Percentiles rank a stretch among this genome's conserved stretches.
These are phyloP conservation scores for Chitala chitala DNA, from an alignment of 2,113 vertebrate genomes.

Conservation along the genomic window DNA sequence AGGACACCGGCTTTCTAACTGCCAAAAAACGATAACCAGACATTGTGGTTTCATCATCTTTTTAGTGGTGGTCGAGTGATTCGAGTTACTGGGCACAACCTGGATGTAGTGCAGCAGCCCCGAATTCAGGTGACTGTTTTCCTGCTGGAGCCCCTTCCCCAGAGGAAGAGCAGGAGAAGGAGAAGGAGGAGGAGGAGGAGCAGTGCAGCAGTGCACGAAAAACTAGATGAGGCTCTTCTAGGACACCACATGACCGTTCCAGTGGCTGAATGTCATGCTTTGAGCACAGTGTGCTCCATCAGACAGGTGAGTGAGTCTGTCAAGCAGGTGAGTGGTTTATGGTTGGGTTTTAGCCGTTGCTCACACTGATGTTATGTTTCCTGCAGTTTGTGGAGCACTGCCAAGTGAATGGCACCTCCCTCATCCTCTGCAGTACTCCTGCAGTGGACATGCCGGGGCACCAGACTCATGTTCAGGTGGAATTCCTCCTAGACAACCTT, in stretches of 20 bases:
- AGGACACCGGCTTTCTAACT: no score
- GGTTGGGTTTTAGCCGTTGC: no score
- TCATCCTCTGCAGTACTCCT: slow-evolving; percentile 81
- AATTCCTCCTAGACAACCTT: slow-evolving; percentile 88
- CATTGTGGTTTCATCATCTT: neutral
- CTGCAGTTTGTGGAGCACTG: slow-evolving; percentile 78
- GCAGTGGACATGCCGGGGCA: slow-evolving; percentile 63
- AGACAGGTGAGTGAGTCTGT: slow-evolving; percentile 65
- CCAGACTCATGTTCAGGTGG: slow-evolving; percentile 63
- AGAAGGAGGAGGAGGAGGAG: slow-evolving; percentile 34
- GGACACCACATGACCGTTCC: slow-evolving; percentile 58
- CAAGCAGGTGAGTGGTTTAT: no score
- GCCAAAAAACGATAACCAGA: no score
- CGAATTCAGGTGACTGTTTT: slow-evolving; percentile 76
- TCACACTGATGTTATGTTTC: no score
- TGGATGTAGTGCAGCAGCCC: slow-evolving; percentile 89
- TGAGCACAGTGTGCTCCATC: slow-evolving; percentile 56
- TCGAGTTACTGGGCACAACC: slow-evolving; percentile 73
- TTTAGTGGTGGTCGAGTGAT: slow-evolving; percentile 83
- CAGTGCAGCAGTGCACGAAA: slow-evolving; percentile 34
- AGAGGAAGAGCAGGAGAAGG: slow-evolving; percentile 18
- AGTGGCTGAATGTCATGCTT: slow-evolving; percentile 50
- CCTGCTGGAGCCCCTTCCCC: slow-evolving; percentile 34
- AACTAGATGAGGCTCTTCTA: slow-evolving; percentile 33
- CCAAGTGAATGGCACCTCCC: slow-evolving; percentile 76